These are phyloP conservation scores for Diprion similis DNA, from an alignment of 1,140 invertebrate genomes.

Conservation along the genomic window DNA sequence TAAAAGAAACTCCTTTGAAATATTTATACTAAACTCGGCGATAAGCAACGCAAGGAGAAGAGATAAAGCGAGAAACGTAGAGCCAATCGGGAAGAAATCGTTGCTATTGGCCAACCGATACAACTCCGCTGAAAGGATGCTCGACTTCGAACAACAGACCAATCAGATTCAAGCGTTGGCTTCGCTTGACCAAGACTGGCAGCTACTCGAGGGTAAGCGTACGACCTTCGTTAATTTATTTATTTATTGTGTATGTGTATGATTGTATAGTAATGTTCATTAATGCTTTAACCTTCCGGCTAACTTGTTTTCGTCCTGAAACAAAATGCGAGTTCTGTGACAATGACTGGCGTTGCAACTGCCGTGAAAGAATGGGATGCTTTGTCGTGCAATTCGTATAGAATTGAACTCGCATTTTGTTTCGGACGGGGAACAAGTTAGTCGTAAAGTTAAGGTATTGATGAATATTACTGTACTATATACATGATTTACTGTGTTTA, in stretches of 20 bases:
- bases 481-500: too few relatives aligned
- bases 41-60: not conserved
- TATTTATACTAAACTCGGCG: not conserved
- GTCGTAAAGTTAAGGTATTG: too few relatives aligned
- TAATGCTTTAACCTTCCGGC: too few relatives aligned
- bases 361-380: too few relatives aligned
- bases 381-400: too few relatives aligned
- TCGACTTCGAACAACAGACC: constrained; percentile 50
- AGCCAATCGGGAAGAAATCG: not conserved
- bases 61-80: not conserved
- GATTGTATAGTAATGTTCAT: too few relatives aligned
- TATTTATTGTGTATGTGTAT: not conserved
- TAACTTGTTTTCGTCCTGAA: too few relatives aligned
- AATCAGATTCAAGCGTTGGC: constrained; percentile 47
- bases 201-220: constrained; percentile 50
- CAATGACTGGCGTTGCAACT: too few relatives aligned
- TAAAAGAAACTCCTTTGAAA: not conserved
- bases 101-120: not conserved
- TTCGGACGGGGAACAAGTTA: too few relatives aligned
- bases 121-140: constrained; percentile 29
- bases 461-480: too few relatives aligned
- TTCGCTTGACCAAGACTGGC: constrained; percentile 48
- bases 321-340: too few relatives aligned
- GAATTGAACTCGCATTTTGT: too few relatives aligned
- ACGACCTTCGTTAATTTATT: constrained; percentile 38